Conservation (phyloP, 2,113 vertebrate genomes). For the Poeciliopsis retropinna region DNA sequence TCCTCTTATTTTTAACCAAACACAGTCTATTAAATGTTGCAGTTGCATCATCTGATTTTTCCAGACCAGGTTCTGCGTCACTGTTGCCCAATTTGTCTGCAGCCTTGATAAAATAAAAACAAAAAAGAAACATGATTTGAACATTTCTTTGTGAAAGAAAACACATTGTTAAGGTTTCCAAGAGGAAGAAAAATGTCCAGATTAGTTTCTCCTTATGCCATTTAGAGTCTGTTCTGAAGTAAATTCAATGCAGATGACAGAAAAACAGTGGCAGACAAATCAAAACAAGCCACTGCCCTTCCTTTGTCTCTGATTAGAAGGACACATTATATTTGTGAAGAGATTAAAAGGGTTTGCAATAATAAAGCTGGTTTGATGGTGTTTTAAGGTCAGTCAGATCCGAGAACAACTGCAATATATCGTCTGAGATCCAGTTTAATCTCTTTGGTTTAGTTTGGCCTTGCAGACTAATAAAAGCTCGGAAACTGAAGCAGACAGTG, state of each 20-base stretch:
- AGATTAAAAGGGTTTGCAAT: conserved; percentile 24
- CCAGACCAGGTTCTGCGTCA: conserved; percentile 1
- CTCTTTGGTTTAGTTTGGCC: neutral
- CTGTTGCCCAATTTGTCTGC: neutral
- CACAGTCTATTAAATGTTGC: neutral
- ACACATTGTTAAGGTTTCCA: conserved; percentile 19
- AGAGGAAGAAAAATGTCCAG: conserved; percentile 13
- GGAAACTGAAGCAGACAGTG: neutral
- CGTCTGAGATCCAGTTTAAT: conserved; percentile 16
- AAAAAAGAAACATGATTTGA: neutral
- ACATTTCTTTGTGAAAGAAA: neutral
- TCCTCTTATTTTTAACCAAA: conserved; percentile 11
- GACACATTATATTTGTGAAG: conserved; percentile 30
- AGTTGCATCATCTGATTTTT: conserved; percentile 14
- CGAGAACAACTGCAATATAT: conserved; percentile 15
- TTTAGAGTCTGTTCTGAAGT: conserved; percentile 8
- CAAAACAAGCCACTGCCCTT: conserved; percentile 38
- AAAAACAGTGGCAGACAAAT: conserved; percentile 39
- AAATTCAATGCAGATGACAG: conserved; percentile 33
- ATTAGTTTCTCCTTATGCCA: neutral
- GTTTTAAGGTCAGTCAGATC: conserved; percentile 5
- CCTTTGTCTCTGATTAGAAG: conserved; percentile 3
- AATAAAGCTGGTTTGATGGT: neutral
- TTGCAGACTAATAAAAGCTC: conserved; percentile 1
- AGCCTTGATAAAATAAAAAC: conserved; percentile 5